phyloP scores from a whole-genome alignment of 2,888 invertebrate genomes.

The Torymus texanus region DNA sequence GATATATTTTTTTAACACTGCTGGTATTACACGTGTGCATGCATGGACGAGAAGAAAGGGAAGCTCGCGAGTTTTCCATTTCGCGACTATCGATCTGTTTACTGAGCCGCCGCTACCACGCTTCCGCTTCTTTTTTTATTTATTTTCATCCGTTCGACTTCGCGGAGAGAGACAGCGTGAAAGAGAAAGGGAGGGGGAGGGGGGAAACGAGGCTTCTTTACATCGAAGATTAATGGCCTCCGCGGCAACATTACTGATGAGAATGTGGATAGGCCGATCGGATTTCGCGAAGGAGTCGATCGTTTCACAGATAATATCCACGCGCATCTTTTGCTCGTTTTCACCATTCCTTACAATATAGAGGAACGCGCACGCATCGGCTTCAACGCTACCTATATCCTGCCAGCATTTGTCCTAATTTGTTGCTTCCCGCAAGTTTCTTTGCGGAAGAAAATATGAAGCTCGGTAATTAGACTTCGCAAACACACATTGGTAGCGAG shows the following conservation, averaged over 20 bases:
- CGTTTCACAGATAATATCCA: conserved; percentile 2
- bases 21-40: background rate
- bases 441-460: no score
- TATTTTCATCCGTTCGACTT: background rate
- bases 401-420: no score
- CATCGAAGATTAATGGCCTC: conserved; percentile 23
- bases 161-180: no score
- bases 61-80: conserved; percentile 8
- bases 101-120: background rate
- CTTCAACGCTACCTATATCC: no score
- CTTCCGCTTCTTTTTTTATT: background rate
- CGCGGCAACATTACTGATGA: conserved; percentile 15
- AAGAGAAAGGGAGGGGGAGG: no score
- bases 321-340: background rate
- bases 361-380: no score
- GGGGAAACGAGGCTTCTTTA: background rate
- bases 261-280: conserved; percentile 16
- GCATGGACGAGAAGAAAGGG: background rate
- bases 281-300: conserved; percentile 23
- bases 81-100: conserved; percentile 18
- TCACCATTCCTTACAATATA: background rate
- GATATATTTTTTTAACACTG: no score
- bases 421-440: no score
- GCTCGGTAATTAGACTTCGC: no score
- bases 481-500: no score